Evolutionary conservation across 2,113 vertebrate species (phyloP), one percentile per base, ranked within the genome.

Genomic region (Copsychus sechellarum): DNA sequence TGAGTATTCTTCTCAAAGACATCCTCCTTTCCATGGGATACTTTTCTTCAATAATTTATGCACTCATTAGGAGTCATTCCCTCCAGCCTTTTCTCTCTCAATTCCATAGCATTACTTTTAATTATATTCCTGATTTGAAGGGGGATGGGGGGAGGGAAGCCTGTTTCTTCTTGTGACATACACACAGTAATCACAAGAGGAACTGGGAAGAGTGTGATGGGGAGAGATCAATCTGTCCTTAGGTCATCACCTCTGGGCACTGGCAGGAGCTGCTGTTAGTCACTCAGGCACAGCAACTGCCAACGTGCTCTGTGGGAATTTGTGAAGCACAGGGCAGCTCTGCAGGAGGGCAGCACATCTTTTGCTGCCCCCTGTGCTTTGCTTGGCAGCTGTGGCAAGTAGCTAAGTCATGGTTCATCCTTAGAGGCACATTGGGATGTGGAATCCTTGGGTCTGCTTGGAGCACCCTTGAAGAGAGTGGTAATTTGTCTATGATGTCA

Each of bases 351-450:
- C 60, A 69, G 34, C 22, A 29, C 9, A 17, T 70, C 61, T 13
- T 69, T 74, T 73, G 43, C 34, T 34, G 13, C 16, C 58, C 45
- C 56, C 11, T 28, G 4, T 74, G 57, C 36, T 66, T 56, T 61
- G 12, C 12, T 50, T 66, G 45, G 77, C 36, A 84, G 79, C 53
- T 0, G 0, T 42, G 29, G 15, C 0, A 0, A 0, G 2, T 76
- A 76, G 48, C 33, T 45, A 64, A 71, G 42, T 76, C 29, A 8
- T 26, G 31, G 12, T 77, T 81, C 36, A 33, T 51, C 42, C 65
- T 85, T 62, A 38, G 31, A 38, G 23, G 14, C 21, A 54, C 13
- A 31, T 58, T 64, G 42, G 21, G 12, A 42, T 66, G 11, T 51
- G 67, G 29, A 66, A 11, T 18, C 23, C 20, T 77, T 36, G 21